Evolutionary conservation across 2,888 invertebrate genomes (phyloP), one percentile per base, ranked within the genome.

Genomic region (Lithophane leautieri): DNA sequence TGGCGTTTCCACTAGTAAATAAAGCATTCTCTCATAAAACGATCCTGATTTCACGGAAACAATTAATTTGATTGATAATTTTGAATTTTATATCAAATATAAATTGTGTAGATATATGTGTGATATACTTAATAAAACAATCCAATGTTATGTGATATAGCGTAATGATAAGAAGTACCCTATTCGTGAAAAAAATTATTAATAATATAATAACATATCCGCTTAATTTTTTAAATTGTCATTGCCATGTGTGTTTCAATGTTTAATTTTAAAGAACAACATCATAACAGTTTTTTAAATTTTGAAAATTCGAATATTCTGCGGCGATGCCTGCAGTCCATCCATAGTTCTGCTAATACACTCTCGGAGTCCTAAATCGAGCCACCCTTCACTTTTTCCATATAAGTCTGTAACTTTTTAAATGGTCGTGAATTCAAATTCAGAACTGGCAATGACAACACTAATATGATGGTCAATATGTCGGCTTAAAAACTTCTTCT

Each of bases 111-210:
- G 19, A 19, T 14, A 40, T 76, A 14, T 14, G 25, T 77, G 52
- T 76, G 52, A 61, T 61, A 76, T 58, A 34, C 34, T 34, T 34
- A n/a, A 50, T 42, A 9, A 12, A 44, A 58, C 47, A 69, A 14
- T 69, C 44, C 76, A 61, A 16, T 66, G 1, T 8, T 11, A 42
- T 54, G 44, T 63, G 16, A 44, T 28, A 19, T 52, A 44, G 28
- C 0, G 19, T 73, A 52, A n/a, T 44, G 8, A 47, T 28, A 65
- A 19, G 19, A 44, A 65, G 14, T 14, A 16, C 6, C 25, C 7
- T 54, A n/a, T 54, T 54, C 4, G 12, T 11, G 54, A n/a, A n/a
- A n/a, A 54, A 54, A 11, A n/a, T 7, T 0, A n/a, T n/a, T 7
- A 56, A 14, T 44, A 25, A 2, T 28, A 65, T 12, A 44, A 25